These are phyloP conservation scores for Himantopus leucocephalus DNA, from an alignment of 2,113 vertebrate genomes.

Conservation along the genomic window DNA sequence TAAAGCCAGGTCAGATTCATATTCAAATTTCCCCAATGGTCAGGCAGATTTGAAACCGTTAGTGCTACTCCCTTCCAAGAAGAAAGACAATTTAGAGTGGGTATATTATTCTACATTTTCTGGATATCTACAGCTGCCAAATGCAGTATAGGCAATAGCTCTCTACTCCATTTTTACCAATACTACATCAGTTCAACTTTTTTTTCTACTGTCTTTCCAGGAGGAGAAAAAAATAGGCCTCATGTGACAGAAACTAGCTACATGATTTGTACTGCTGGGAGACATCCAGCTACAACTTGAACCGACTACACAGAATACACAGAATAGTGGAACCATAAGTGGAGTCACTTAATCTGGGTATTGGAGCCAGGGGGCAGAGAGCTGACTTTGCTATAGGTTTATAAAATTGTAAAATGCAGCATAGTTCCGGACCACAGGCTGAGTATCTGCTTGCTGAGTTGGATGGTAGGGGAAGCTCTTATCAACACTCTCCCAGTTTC, in stretches of 20 bases:
- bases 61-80: background rate
- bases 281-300: background rate
- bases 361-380: background rate
- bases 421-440: background rate
- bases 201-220: background rate
- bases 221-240: background rate
- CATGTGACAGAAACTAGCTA: background rate
- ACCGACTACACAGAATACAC: background rate
- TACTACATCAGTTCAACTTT: background rate
- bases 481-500: background rate
- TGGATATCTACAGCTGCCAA: background rate
- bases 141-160: background rate
- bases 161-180: background rate
- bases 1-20: background rate
- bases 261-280: background rate
- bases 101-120: background rate
- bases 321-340: background rate
- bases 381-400: background rate
- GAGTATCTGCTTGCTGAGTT: background rate
- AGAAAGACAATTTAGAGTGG: background rate
- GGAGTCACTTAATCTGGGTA: background rate
- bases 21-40: background rate
- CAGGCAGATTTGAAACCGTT: background rate
- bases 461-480: background rate
- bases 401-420: background rate